Percentiles rank a stretch among this genome's conserved stretches.
Evolutionary conservation across 2,888 invertebrate species (phyloP).

Genomic region (Hydroisotoma schaefferi): DNA sequence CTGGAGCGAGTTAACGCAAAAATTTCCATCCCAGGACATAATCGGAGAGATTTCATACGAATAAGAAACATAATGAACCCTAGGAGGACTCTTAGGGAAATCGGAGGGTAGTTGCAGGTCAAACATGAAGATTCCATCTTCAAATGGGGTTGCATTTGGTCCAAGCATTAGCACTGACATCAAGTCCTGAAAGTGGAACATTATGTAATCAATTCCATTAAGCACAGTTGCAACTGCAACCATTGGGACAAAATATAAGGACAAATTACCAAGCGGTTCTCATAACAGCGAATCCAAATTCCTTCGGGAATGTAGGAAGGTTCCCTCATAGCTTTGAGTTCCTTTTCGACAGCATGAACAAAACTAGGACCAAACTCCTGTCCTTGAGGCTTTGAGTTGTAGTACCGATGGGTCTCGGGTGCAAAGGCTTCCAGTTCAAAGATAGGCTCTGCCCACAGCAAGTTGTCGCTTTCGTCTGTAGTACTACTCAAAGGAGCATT

Average conservation of each 20-base stretch:
- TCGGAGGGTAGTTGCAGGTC: conserved; percentile 89
- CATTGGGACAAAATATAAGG: neutral
- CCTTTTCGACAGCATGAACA: conserved; percentile 12
- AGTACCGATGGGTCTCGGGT: conserved; percentile 31
- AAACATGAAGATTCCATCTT: conserved; percentile 90
- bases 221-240: neutral
- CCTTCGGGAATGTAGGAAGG: conserved; percentile 73
- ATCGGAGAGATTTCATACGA: conserved; percentile 87
- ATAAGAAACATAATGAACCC: conserved; percentile 87
- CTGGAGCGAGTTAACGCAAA: conserved; percentile 84
- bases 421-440: conserved; percentile 34
- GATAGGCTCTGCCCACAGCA: conserved; percentile 32
- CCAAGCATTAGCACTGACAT: conserved; percentile 88
- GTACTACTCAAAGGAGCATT: too few species aligned
- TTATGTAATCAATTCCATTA: neutral
- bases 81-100: conserved; percentile 84
- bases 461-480: too few species aligned
- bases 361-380: conserved; percentile 13
- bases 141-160: conserved; percentile 87
- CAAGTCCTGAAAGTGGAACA: conserved; percentile 60
- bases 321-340: conserved; percentile 54
- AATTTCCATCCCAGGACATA: conserved; percentile 91
- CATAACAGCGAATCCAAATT: conserved; percentile 80
- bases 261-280: conserved; percentile 69
- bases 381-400: neutral